Evolutionary conservation across 2,888 invertebrate species (phyloP), one percentile per base, ranked within the genome.

Genomic region (Catonia carolina): DNA sequence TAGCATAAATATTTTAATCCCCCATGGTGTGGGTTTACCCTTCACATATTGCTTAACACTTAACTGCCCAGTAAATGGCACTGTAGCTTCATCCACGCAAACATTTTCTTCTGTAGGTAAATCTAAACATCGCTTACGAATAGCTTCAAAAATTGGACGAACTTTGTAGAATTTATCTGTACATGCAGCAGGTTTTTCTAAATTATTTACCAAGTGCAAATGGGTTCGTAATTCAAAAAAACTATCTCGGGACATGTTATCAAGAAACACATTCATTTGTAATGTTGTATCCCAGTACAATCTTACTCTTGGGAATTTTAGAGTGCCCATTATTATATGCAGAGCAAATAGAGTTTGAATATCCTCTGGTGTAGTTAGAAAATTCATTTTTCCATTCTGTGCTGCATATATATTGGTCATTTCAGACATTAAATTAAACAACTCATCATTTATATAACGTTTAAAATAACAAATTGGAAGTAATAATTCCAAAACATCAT

Each of bases 61-160:
- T 7, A 62, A 57, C 22, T 59, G 31, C 18, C 66, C 66, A 51
- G 59, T 64, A 59, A 65, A 67, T 10, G 66, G 66, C 4, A 67
- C 51, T 50, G 57, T 55, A 23, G 56, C 53, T 42, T 62, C 60
- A 49, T 62, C 62, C 17, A 60, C 42, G 39, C 53, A 15, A 10
- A 59, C 36, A 33, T 17, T 35, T 48, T 47, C 49, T 36, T 61
- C 59, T 4, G 4, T 14, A 14, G 18, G 8, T 23, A 45, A 12
- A 10, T 45, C 23, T 12, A 45, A 45, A 20, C 45, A 45, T 23
- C 45, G 18, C 20, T 42, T 22, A 2, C 18, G 4, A 4, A 18
- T n/a, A 42, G n/a, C 10, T 10, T 42, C 20, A 18, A 8, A 42
- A 12, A 18, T 18, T 17, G 20, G 42, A n/a, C 42, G 2, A 6